These are phyloP conservation scores for Vandiemenella viatica DNA, from an alignment of 2,888 invertebrate species.

Conservation along the genomic window DNA sequence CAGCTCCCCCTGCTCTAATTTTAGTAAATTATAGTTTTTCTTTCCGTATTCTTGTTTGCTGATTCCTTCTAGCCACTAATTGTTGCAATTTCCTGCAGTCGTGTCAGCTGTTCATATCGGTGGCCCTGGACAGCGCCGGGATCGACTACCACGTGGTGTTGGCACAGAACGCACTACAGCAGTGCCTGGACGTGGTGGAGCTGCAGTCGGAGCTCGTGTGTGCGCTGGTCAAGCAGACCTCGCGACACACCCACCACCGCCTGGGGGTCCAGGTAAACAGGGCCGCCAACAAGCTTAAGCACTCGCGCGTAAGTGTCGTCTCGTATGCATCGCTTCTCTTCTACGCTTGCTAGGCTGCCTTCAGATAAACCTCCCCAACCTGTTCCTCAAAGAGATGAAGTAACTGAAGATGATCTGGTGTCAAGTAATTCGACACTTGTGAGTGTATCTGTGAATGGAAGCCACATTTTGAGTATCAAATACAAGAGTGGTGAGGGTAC, in stretches of 20 bases:
- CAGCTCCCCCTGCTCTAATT: no score
- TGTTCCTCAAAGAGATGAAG: not conserved
- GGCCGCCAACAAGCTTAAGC: constrained; percentile 35
- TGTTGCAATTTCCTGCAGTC: no score
- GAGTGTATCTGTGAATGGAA: no score
- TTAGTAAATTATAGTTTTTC: no score
- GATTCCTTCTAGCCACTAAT: no score
- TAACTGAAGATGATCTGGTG: no score
- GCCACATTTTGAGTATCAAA: no score
- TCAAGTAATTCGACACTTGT: no score
- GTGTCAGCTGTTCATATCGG: constrained; percentile 90
- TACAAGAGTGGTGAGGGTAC: no score
- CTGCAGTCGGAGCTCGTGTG: constrained; percentile 88
- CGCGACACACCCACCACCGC: constrained; percentile 65
- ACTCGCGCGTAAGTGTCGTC: constrained; percentile 28
- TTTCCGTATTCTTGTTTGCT: no score
- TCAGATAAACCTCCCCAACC: not conserved
- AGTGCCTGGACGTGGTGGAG: constrained; percentile 77
- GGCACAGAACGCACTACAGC: constrained; percentile 88
- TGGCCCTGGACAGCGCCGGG: constrained; percentile 81
- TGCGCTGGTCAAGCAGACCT: constrained; percentile 82
- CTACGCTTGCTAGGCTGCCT: constrained; percentile 12
- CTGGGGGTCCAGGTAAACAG: constrained; percentile 72
- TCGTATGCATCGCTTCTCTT: no score
- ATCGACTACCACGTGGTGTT: constrained; percentile 95